A percentile compares a stretch with the other conserved stretches of the same genome.
phyloP scores from a whole-genome alignment of 1,140 invertebrate genomes.

The Drosophila santomea region DNA sequence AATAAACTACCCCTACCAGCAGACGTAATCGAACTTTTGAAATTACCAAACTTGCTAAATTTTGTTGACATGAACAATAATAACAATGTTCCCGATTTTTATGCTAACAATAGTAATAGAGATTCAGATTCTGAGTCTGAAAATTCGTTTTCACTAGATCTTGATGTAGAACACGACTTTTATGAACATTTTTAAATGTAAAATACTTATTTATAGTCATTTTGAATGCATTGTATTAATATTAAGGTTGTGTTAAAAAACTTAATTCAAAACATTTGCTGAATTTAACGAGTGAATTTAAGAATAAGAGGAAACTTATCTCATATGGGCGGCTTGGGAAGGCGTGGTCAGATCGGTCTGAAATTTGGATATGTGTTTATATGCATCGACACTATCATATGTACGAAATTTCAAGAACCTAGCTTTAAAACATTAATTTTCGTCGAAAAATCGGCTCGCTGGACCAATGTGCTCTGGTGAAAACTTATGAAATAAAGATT shows the following conservation, averaged over 20 bases:
- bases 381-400: too few relatives aligned
- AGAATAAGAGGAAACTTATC: not conserved
- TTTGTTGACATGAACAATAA: too few relatives aligned
- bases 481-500: too few relatives aligned
- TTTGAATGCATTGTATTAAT: too few relatives aligned
- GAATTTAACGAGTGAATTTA: not conserved
- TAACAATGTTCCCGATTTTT: too few relatives aligned
- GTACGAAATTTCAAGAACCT: too few relatives aligned
- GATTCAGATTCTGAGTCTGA: conserved; percentile 12
- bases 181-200: conserved; percentile 21
- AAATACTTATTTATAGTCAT: conserved; percentile 19
- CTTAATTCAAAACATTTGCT: conserved; percentile 3
- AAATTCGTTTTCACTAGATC: conserved; percentile 20
- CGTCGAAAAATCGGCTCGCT: too few relatives aligned
- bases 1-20: too few relatives aligned
- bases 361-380: not conserved
- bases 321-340: not conserved
- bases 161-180: conserved; percentile 15
- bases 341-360: conserved; percentile 2
- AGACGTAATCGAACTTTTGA: too few relatives aligned
- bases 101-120: conserved; percentile 16
- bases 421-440: too few relatives aligned
- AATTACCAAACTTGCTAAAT: too few relatives aligned
- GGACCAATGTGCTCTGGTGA: too few relatives aligned
- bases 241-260: not conserved